These are phyloP conservation scores for Montipora capricornis DNA, from an alignment of 64 coral and sea anemone genomes.

Conservation along the genomic window DNA sequence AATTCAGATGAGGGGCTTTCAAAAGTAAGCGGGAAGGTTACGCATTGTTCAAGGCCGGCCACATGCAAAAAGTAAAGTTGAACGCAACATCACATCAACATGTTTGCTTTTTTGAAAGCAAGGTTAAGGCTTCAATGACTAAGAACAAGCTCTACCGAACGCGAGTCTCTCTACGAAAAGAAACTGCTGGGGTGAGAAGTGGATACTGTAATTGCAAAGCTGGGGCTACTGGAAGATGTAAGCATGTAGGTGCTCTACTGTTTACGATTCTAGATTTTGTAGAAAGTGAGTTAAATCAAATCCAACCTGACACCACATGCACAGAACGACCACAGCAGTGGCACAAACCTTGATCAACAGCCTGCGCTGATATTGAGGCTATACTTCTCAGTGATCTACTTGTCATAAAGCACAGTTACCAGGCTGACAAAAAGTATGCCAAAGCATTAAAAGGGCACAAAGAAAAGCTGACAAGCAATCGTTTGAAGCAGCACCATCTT, in stretches of 20 bases:
- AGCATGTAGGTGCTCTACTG: conserved; percentile 44
- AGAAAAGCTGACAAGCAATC: conserved; percentile 12
- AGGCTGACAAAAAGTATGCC: conserved; percentile 9
- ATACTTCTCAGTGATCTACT: conserved; percentile 25
- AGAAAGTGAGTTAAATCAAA: neutral
- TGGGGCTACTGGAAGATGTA: conserved; percentile 25
- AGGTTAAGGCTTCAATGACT: conserved; percentile 42
- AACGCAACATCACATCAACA: conserved; percentile 8
- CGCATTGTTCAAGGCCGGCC: conserved; percentile 34
- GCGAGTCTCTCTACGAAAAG: conserved; percentile 8
- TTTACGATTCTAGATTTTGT: conserved; percentile 35
- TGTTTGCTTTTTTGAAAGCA: conserved; percentile 36
- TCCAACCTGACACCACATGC: conserved; percentile 5
- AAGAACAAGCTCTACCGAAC: conserved; percentile 36
- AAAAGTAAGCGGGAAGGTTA: conserved; percentile 57
- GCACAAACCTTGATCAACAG: conserved; percentile 16
- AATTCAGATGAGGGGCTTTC: conserved; percentile 41
- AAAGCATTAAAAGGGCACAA: conserved; percentile 1
- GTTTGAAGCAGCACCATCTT: conserved; percentile 7
- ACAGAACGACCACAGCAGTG: conserved; percentile 52
- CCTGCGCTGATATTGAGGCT: neutral
- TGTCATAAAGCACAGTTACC: conserved; percentile 39
- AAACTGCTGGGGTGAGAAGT: neutral
- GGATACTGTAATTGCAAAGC: conserved; percentile 42
- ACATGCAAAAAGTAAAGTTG: conserved; percentile 29